Conservation (phyloP, 2,113 vertebrate species). For the Perccottus glenii region DNA sequence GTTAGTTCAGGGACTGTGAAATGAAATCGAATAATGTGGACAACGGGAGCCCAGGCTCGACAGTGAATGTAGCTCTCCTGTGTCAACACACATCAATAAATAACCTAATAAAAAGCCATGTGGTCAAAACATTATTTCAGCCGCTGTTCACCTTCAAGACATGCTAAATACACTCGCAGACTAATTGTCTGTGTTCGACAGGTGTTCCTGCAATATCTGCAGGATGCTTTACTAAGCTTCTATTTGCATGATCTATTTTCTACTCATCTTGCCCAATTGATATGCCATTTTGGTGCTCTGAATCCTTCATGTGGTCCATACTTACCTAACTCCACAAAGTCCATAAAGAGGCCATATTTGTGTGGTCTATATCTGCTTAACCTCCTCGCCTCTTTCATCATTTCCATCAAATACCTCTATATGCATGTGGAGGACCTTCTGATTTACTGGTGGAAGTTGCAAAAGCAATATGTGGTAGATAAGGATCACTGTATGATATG, state of each 20-base stretch:
- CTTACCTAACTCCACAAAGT: slow-evolving; percentile 16
- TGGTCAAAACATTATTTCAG: slow-evolving; percentile 64
- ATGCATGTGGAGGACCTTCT: slow-evolving; percentile 40
- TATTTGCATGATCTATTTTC: slow-evolving; percentile 5
- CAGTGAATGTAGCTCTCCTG: slow-evolving; percentile 54
- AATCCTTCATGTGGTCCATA: neutral
- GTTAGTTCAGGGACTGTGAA: slow-evolving; percentile 68
- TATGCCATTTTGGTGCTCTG: slow-evolving; percentile 20
- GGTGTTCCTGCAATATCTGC: slow-evolving; percentile 30
- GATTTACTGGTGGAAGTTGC: slow-evolving; percentile 57
- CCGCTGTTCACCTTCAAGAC: slow-evolving; percentile 32
- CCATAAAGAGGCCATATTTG: slow-evolving; percentile 25
- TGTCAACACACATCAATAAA: slow-evolving; percentile 76
- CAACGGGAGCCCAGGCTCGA: slow-evolving; percentile 49
- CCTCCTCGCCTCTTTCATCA: slow-evolving; percentile 31
- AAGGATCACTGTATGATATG: slow-evolving; percentile 49
- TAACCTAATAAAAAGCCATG: slow-evolving; percentile 62
- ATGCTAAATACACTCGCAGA: slow-evolving; percentile 19
- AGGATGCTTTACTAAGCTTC: neutral
- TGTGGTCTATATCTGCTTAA: slow-evolving; percentile 29
- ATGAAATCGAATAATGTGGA: slow-evolving; percentile 70
- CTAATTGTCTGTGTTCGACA: slow-evolving; percentile 32
- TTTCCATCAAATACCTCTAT: slow-evolving; percentile 50
- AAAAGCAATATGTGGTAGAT: slow-evolving; percentile 46
- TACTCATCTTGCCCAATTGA: neutral